A percentile compares a stretch with the other conserved stretches of the same genome.
Evolutionary conservation across 2,888 invertebrate species (phyloP).

Genomic region (Malthinus seriepunctatus): DNA sequence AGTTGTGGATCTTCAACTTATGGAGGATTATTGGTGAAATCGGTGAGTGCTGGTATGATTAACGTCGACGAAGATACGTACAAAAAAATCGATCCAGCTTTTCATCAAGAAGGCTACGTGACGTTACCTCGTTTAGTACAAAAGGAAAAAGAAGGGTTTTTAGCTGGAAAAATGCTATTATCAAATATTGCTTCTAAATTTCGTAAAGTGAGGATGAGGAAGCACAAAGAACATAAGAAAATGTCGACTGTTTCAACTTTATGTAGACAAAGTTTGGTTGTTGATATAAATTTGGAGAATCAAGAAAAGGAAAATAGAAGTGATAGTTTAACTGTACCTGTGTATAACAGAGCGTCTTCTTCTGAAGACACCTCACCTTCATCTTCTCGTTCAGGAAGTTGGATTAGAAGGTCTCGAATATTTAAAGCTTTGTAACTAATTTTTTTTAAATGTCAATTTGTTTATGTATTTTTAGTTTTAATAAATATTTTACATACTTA

Average conservation of each 20-base stretch:
- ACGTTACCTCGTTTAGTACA: conserved; percentile 56
- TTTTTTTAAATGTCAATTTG: conserved; percentile 12
- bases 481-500: conserved; percentile 4
- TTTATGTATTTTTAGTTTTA: conserved; percentile 3
- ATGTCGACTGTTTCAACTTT: conserved; percentile 69
- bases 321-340: conserved; percentile 35
- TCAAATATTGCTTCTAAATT: conserved; percentile 65
- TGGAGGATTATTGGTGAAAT: conserved; percentile 65
- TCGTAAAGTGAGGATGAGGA: conserved; percentile 60
- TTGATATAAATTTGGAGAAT: conserved; percentile 56
- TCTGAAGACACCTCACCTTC: conserved; percentile 38
- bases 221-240: conserved; percentile 43
- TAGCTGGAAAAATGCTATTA: conserved; percentile 55
- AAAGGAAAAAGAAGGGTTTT: conserved; percentile 46
- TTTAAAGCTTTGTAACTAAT: conserved; percentile 41
- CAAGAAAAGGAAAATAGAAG: conserved; percentile 28
- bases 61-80: conserved; percentile 66
- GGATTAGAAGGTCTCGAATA: conserved; percentile 45
- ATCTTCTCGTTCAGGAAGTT: conserved; percentile 42
- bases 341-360: conserved; percentile 36
- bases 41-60: conserved; percentile 79
- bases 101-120: conserved; percentile 56
- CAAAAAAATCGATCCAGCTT: conserved; percentile 57
- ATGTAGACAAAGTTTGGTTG: conserved; percentile 75
- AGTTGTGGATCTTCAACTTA: conserved; percentile 49